Evolutionary conservation across 2,888 invertebrate species (phyloP), one percentile per base, ranked within the genome.

Genomic region (Chirona hameri): DNA sequence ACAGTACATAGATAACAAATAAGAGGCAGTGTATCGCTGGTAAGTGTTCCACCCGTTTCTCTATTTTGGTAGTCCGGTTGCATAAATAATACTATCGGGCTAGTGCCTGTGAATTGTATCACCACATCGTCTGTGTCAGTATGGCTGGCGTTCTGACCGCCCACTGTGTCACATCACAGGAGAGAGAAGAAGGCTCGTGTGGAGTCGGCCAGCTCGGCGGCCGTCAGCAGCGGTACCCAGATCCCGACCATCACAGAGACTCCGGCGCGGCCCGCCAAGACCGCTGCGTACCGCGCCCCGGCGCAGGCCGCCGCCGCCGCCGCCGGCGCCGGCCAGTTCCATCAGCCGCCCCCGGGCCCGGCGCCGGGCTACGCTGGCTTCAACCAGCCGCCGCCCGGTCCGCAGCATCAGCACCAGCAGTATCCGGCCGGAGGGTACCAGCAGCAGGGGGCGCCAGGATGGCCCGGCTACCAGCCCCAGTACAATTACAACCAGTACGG

Each of bases 401-500:
- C 31, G 1, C 46, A 76, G 39, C 46, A 76, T 9, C 39, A 76
- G 9, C 39, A 76, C 24, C 72, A 29, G 72, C n/a, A n/a, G n/a
- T 60, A 60, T n/a, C n/a, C 24, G 24, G 21, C 60, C 0, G 69
- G 69, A 29, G 52, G 52, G 18, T 69, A 69, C 69, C 69, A 69
- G 69, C n/a, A 69, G 14, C 69, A 24, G 69, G n/a, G 15, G 29
- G 60, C 60, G n/a, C n/a, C 2, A 21, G 76, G 39, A 24, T 27
- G 27, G 76, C 10, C 69, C 14, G 46, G 46, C 76, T 76, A 76
- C 76, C 76, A n/a, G 5, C n/a, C n/a, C 27, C 65, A 65, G 65
- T 27, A 65, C 10, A 65, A 76, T 14, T 76, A 76, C 46, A 12
- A 27, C 10, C 76, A 76, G 76, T 76, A 76, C 76, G 76, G 76